phyloP scores from a whole-genome alignment of 2,113 vertebrate species.

The Herpailurus yagouaroundi region DNA sequence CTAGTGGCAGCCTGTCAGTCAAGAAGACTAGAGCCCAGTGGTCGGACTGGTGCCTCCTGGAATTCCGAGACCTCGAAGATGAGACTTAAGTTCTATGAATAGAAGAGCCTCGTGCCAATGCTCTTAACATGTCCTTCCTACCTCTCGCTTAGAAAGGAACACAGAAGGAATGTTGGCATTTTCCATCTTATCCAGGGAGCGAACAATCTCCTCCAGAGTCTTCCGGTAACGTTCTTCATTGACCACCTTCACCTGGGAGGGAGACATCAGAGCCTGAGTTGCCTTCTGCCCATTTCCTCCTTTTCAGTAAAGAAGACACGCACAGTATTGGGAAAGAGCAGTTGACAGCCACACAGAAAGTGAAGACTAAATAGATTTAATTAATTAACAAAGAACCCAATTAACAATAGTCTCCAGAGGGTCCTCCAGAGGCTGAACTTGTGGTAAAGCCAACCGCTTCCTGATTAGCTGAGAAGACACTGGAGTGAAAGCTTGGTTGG shows the following conservation, averaged over 20 bases:
- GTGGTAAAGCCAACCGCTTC: background rate
- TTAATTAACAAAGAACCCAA: constrained; percentile 27
- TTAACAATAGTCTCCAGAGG: background rate
- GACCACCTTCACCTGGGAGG: constrained; percentile 92
- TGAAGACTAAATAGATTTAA: background rate
- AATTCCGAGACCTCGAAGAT: background rate
- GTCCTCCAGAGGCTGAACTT: background rate
- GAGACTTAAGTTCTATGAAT: background rate
- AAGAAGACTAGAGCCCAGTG: background rate
- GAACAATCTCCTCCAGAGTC: constrained; percentile 95
- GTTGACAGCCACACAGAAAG: background rate
- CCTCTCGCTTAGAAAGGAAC: constrained; percentile 91
- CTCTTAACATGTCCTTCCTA: constrained; percentile 73
- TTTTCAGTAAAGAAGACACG: background rate
- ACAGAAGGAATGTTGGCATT: constrained; percentile 98
- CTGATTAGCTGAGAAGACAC: background rate
- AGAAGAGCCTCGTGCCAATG: background rate
- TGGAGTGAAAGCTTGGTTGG: background rate
- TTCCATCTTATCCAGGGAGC: constrained; percentile 96
- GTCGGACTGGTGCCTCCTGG: background rate
- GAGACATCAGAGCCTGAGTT: background rate
- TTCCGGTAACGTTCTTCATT: constrained; percentile 91
- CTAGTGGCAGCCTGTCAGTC: background rate
- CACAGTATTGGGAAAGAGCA: background rate
- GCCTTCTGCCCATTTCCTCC: background rate